phyloP scores from a whole-genome alignment of 64 coral and sea anemone species.

The Astreopora myriophthalma region DNA sequence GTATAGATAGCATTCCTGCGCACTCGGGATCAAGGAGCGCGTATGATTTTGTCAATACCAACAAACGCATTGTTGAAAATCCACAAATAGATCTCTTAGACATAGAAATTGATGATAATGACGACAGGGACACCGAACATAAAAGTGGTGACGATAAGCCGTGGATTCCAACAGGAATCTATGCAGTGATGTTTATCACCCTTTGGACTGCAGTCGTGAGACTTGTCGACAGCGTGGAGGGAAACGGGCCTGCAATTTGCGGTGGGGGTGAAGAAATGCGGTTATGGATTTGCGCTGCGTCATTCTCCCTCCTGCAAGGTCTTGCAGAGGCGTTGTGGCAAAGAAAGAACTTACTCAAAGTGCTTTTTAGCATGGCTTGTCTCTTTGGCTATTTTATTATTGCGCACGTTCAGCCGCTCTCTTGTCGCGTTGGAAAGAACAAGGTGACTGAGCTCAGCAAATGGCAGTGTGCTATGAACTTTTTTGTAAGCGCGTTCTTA shows the following conservation, averaged over 20 bases:
- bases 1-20: constrained; percentile 37
- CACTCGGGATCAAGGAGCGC: constrained; percentile 25
- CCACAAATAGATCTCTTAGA: constrained; percentile 25
- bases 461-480: constrained; percentile 87
- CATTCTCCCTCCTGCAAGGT: constrained; percentile 56
- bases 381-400: constrained; percentile 79
- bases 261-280: constrained; percentile 75
- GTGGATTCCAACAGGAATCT: constrained; percentile 85
- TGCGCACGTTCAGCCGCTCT: constrained; percentile 64
- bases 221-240: constrained; percentile 74
- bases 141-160: constrained; percentile 29
- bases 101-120: constrained; percentile 30
- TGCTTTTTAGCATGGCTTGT: constrained; percentile 76
- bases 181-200: constrained; percentile 70
- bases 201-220: constrained; percentile 82
- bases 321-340: constrained; percentile 78
- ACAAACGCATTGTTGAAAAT: neutral
- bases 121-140: neutral
- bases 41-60: constrained; percentile 50
- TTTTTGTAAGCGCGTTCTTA: constrained; percentile 75
- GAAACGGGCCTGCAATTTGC: constrained; percentile 71
- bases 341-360: constrained; percentile 67
- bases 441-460: constrained; percentile 73
- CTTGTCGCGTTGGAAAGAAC: constrained; percentile 68
- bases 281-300: constrained; percentile 80